These are phyloP conservation scores for Pachliopta kotzebuea DNA, from an alignment of 2,888 invertebrate species.

Conservation along the genomic window DNA sequence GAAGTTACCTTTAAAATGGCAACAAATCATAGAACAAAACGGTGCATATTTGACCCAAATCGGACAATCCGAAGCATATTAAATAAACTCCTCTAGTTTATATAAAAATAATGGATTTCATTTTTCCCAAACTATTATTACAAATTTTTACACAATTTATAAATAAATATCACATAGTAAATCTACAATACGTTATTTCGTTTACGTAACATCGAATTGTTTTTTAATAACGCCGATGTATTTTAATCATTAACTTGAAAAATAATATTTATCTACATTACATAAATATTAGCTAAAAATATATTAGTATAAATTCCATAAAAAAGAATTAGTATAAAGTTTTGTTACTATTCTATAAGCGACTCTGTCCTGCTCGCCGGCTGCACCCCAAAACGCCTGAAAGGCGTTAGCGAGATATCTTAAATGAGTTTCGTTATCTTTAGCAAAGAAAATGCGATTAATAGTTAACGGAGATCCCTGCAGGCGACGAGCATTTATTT, in stretches of 20 bases:
- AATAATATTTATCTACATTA: neutral
- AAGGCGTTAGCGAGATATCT: constrained; percentile 75
- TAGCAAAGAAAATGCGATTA: constrained; percentile 74
- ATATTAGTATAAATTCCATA: neutral
- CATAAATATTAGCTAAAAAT: too few relatives aligned
- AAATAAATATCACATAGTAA: neutral
- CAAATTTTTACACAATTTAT: neutral
- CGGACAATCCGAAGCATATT: too few relatives aligned
- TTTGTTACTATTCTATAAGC: constrained; percentile 39
- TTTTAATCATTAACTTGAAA: neutral
- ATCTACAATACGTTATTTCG: neutral
- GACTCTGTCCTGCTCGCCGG: constrained; percentile 44
- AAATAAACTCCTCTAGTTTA: too few relatives aligned
- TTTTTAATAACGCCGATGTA: neutral
- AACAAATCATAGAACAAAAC: too few relatives aligned
- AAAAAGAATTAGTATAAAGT: neutral
- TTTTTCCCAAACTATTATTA: too few relatives aligned
- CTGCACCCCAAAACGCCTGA: constrained; percentile 74
- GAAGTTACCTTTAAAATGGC: too few relatives aligned
- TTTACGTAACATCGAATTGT: neutral
- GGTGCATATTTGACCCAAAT: too few relatives aligned
- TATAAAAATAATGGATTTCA: too few relatives aligned
- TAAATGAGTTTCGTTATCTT: constrained; percentile 80
- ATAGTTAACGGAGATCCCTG: constrained; percentile 71
- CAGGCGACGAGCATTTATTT: constrained; percentile 57